Percentiles rank a stretch among this genome's conserved stretches.
These are phyloP conservation scores for Gasterosteus aculeatus DNA, from an alignment of 2,113 vertebrate genomes.

Conservation along the genomic window DNA sequence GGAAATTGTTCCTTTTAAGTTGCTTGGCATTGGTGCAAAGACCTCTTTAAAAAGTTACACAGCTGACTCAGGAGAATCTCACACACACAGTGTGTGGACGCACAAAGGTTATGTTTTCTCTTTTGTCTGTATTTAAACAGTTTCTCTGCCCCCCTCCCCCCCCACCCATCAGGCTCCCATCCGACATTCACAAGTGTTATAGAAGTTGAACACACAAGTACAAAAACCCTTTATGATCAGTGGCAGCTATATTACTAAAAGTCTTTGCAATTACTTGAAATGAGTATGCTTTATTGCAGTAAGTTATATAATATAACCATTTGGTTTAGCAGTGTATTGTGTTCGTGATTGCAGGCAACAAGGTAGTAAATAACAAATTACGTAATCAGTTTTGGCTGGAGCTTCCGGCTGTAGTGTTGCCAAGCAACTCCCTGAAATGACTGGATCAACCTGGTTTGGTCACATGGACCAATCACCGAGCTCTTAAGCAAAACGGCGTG, in stretches of 20 bases:
- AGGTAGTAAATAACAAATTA: conserved; percentile 66
- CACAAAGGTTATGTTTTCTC: conserved; percentile 15
- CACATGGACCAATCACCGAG: conserved; percentile 64
- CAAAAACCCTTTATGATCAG: background rate
- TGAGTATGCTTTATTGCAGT: background rate
- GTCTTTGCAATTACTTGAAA: background rate
- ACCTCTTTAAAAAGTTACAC: background rate
- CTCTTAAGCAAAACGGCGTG: background rate
- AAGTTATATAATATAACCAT: background rate
- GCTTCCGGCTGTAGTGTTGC: conserved; percentile 47
- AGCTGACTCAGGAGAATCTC: background rate
- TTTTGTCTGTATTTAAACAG: background rate
- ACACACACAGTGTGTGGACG: background rate
- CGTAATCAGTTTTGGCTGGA: conserved; percentile 28
- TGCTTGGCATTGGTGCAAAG: background rate
- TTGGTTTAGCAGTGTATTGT: background rate
- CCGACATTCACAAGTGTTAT: background rate
- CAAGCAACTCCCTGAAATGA: conserved; percentile 59
- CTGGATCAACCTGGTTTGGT: conserved; percentile 8
- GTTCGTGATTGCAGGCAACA: background rate
- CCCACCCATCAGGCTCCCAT: background rate
- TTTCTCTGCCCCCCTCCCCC: background rate
- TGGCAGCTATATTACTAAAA: background rate
- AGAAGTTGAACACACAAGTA: background rate
- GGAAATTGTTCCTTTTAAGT: background rate